Evolutionary conservation across 2,797 vertebrate species (phyloP).

Genomic region (Arrhamphus sclerolepis): DNA sequence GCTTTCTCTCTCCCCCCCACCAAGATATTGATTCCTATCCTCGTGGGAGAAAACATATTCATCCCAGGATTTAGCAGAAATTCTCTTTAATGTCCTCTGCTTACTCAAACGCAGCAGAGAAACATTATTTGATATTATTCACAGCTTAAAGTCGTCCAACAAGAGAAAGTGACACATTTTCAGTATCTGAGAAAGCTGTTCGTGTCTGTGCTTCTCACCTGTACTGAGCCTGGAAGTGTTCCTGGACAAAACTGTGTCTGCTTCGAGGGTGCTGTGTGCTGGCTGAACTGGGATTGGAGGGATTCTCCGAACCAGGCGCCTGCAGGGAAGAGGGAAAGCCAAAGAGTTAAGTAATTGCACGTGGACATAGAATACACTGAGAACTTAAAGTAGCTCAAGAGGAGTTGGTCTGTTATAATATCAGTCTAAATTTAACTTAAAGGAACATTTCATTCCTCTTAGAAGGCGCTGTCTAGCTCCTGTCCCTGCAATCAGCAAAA

Average conservation of each 20-base stretch:
- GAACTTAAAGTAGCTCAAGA: no score
- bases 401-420: no score
- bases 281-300: constrained; percentile 51
- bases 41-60: constrained; percentile 33
- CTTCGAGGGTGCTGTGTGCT: constrained; percentile 56
- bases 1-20: constrained; percentile 45
- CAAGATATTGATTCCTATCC: constrained; percentile 38
- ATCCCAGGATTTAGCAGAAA: constrained; percentile 47
- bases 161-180: no score
- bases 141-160: constrained; percentile 2
- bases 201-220: constrained; percentile 80
- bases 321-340: constrained; percentile 50
- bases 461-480: no score
- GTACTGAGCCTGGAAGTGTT: constrained; percentile 96
- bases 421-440: no score
- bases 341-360: neutral
- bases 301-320: constrained; percentile 71
- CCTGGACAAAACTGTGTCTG: constrained; percentile 92
- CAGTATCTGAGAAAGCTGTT: neutral
- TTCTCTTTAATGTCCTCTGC: constrained; percentile 34
- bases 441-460: no score
- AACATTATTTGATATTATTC: neutral
- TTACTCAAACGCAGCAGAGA: constrained; percentile 23
- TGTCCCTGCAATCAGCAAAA: no score
- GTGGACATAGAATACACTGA: neutral